phyloP scores from a whole-genome alignment of 64 coral and sea anemone genomes.

The Platygyra sinensis region DNA sequence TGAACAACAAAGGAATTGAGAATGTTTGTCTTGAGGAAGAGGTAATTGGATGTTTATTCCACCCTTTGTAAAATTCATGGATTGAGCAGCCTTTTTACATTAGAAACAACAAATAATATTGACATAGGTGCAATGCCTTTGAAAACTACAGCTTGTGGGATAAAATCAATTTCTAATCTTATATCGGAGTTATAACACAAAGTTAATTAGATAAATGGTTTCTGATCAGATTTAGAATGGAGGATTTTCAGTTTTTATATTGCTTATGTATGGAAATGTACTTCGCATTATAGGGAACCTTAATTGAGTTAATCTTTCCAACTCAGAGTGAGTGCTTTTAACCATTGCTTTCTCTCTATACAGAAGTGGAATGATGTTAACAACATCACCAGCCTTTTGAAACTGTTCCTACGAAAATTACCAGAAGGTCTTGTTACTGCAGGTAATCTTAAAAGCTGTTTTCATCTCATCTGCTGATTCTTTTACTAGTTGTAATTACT shows the following conservation, averaged over 20 bases:
- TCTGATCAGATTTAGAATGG: too few species aligned
- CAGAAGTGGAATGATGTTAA: conserved; percentile 98
- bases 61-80: neutral
- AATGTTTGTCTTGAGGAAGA: conserved; percentile 87
- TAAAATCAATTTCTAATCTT: too few species aligned
- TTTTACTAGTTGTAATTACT: too few species aligned
- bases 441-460: conserved; percentile 53
- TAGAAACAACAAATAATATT: too few species aligned
- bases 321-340: neutral
- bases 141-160: too few species aligned
- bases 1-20: conserved; percentile 80
- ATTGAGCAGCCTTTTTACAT: neutral
- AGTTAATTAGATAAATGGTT: too few species aligned
- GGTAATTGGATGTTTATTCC: conserved; percentile 28
- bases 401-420: conserved; percentile 93
- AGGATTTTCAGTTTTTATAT: too few species aligned
- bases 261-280: too few species aligned
- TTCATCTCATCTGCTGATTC: neutral
- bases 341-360: neutral
- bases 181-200: too few species aligned
- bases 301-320: too few species aligned
- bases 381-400: conserved; percentile 92
- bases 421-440: conserved; percentile 93
- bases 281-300: too few species aligned
- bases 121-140: too few species aligned